phyloP scores from a whole-genome alignment of 2,797 vertebrate species.

The Cuculus canorus region DNA sequence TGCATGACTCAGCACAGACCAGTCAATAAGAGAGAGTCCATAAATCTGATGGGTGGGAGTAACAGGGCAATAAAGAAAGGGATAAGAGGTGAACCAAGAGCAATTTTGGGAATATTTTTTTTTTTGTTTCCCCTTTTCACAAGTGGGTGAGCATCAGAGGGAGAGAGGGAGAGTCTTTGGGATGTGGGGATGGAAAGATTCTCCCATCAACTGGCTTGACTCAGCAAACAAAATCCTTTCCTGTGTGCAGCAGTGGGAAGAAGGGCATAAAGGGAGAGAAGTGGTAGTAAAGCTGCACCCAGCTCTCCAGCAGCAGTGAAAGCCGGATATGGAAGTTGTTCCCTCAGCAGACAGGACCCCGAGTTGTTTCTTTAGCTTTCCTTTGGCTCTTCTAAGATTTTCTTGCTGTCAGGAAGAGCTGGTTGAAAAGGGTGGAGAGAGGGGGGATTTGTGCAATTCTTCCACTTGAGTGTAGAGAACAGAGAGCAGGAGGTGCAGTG shows the following conservation, averaged over 20 bases:
- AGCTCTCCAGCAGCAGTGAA: not conserved
- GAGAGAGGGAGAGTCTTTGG: not conserved
- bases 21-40: not conserved
- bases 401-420: not conserved
- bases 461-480: constrained; percentile 10
- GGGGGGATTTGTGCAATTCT: not conserved
- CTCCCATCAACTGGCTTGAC: not conserved
- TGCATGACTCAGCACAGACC: not conserved
- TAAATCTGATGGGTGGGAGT: not conserved
- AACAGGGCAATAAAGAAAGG: not conserved
- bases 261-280: not conserved
- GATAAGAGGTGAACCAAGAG: not conserved
- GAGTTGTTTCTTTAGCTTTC: not conserved
- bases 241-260: not conserved
- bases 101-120: not conserved
- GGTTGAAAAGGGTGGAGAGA: not conserved
- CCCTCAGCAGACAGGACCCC: not conserved
- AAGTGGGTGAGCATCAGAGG: not conserved
- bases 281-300: not conserved
- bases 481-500: constrained; percentile 24
- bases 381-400: not conserved
- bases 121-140: not conserved
- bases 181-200: not conserved
- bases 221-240: not conserved
- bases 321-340: not conserved